Evolutionary conservation across 2,113 vertebrate genomes (phyloP), one percentile per base, ranked within the genome.

Genomic region (Lathamus discolor): DNA sequence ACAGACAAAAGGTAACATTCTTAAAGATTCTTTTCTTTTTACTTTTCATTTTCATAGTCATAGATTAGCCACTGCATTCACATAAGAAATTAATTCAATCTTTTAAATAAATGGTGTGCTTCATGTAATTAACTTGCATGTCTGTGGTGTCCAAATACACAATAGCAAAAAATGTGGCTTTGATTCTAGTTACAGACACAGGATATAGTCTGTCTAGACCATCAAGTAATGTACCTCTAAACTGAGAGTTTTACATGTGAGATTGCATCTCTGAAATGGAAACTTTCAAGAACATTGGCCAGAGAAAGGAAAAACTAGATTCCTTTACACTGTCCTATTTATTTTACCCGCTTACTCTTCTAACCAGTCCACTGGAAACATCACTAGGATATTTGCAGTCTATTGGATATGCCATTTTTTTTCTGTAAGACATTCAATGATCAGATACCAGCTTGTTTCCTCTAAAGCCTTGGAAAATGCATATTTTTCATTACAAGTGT

Each of bases 181-280:
- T 77, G 54, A 88, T 92, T 97, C 80, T 51, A 67, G 61, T 68
- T 88, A 88, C 88, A 96, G 95, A 94, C 92, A 83, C 83, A 96
- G 95, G 90, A 96, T 96, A 92, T 83, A 37, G 61, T 86, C 86
- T 93, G 95, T 94, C 94, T 94, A 96, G 94, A 97, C 91, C 72
- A 90, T 88, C 94, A 92, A 95, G 79, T 35, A 93, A 83, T 54
- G 80, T 29, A 83, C 68, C 80, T 93, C 73, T 74, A 39, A 86
- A 97, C 72, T 86, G 51, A 75, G 81, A 93, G 67, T 73, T 90
- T 92, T 52, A 94, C 88, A 92, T 25, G 9, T 88, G 92, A 95
- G 95, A 83, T 86, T 93, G 37, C 88, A 93, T 90, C 96, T 91
- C 69, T 86, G 86, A 95, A 94, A 78, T 55, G 76, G 83, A 90